Conservation (phyloP, 1,140 invertebrate genomes). For the Trachymyrmex septentrionalis region DNA sequence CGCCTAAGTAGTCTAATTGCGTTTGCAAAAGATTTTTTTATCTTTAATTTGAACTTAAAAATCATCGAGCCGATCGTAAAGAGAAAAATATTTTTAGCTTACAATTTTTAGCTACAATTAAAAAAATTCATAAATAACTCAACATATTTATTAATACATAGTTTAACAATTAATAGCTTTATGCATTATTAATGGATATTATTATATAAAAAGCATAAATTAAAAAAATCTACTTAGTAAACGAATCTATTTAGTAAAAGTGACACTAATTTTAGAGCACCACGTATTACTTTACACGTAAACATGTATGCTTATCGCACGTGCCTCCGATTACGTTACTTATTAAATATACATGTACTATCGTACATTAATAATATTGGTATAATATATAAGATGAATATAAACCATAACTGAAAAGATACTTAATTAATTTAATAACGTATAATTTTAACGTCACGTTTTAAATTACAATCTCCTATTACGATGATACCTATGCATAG, state of each 20-base stretch:
- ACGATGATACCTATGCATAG: not conserved
- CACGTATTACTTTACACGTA: not conserved
- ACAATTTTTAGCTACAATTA: not conserved
- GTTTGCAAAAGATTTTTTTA: not conserved
- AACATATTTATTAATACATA: not conserved
- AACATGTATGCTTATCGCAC: not conserved
- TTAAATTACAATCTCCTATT: not conserved
- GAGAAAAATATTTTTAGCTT: not conserved
- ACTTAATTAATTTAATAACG: not conserved
- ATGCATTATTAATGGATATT: not conserved
- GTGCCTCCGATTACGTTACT: not conserved
- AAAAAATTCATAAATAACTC: not conserved
- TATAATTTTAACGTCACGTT: not conserved
- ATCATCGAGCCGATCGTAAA: not conserved
- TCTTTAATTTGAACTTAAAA: not conserved
- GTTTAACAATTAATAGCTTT: not conserved
- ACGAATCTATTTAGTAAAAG: not conserved
- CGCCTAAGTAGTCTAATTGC: not conserved
- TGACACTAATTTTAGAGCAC: not conserved
- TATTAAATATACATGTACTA: not conserved
- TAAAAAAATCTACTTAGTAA: not conserved
- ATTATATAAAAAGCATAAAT: not conserved
- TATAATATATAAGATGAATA: not conserved
- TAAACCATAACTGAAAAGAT: not conserved
- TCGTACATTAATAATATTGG: not conserved